phyloP scores from a whole-genome alignment of 2,888 invertebrate genomes.

The Nysson spinosus region DNA sequence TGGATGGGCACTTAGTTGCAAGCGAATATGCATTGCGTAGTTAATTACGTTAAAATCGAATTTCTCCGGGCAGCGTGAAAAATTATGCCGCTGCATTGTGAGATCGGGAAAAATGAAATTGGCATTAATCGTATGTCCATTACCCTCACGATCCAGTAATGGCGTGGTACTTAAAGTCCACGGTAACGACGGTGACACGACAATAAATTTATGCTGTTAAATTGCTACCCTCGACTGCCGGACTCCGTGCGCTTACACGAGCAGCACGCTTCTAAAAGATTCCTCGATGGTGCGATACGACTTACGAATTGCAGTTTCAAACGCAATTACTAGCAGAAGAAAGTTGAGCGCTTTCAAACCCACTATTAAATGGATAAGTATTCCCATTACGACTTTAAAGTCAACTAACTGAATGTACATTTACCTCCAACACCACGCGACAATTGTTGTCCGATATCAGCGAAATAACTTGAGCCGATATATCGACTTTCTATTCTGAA shows the following conservation, averaged over 20 bases:
- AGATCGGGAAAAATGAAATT: slow-evolving; percentile 26
- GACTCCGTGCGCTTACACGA: slow-evolving; percentile 7
- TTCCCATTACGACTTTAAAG: neutral
- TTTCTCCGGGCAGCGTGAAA: slow-evolving; percentile 2
- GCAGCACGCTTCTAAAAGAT: slow-evolving; percentile 2
- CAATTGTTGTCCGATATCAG: too few relatives aligned
- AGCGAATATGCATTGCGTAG: neutral
- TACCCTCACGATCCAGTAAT: slow-evolving; percentile 19
- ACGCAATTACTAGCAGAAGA: slow-evolving; percentile 7
- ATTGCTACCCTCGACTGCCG: slow-evolving; percentile 27
- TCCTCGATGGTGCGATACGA: slow-evolving; percentile 10
- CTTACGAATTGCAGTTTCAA: slow-evolving; percentile 11
- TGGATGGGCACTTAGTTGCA: too few relatives aligned
- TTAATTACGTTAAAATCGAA: slow-evolving; percentile 9
- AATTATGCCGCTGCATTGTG: slow-evolving; percentile 17
- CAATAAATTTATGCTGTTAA: slow-evolving; percentile 44
- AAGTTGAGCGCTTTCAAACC: neutral
- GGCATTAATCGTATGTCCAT: slow-evolving; percentile 29
- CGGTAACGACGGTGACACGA: slow-evolving; percentile 33
- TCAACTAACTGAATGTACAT: neutral
- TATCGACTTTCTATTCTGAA: too few relatives aligned
- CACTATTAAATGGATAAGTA: neutral
- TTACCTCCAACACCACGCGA: neutral
- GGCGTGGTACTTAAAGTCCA: slow-evolving; percentile 3
- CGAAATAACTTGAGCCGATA: too few relatives aligned